phyloP scores from a whole-genome alignment of 2,888 invertebrate species.

The Drosophila austrosaltans region DNA sequence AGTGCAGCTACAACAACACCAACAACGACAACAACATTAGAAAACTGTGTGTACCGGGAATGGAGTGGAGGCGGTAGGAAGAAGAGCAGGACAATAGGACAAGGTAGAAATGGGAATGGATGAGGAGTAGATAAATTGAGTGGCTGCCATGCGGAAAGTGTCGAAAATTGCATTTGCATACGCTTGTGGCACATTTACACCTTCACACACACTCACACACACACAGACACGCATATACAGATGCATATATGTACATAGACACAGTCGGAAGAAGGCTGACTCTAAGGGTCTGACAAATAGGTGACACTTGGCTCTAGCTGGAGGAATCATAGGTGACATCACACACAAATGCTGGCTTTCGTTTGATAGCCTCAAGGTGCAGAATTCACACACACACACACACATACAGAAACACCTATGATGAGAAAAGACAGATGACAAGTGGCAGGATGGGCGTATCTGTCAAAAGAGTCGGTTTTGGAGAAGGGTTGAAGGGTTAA shows the following conservation, averaged over 20 bases:
- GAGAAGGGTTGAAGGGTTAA: background rate
- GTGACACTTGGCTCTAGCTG: constrained; percentile 18
- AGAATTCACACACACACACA: constrained; percentile 1
- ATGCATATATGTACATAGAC: background rate
- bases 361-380: constrained; percentile 6
- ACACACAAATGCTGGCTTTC: constrained; percentile 17
- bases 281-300: constrained; percentile 19
- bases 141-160: constrained; percentile 69
- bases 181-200: constrained; percentile 50
- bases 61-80: background rate
- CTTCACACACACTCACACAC: constrained; percentile 9
- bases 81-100: too few species aligned
- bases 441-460: background rate
- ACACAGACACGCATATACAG: background rate
- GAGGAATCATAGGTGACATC: constrained; percentile 17
- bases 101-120: background rate
- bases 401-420: background rate
- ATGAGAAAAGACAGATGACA: constrained; percentile 19
- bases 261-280: background rate
- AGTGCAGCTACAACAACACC: constrained; percentile 37
- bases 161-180: constrained; percentile 76
- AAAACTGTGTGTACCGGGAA: constrained; percentile 19
- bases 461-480: background rate
- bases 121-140: constrained; percentile 61
- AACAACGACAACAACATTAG: constrained; percentile 32